These are phyloP conservation scores for Tipula unca DNA, from an alignment of 2,888 invertebrate genomes.

Conservation along the genomic window DNA sequence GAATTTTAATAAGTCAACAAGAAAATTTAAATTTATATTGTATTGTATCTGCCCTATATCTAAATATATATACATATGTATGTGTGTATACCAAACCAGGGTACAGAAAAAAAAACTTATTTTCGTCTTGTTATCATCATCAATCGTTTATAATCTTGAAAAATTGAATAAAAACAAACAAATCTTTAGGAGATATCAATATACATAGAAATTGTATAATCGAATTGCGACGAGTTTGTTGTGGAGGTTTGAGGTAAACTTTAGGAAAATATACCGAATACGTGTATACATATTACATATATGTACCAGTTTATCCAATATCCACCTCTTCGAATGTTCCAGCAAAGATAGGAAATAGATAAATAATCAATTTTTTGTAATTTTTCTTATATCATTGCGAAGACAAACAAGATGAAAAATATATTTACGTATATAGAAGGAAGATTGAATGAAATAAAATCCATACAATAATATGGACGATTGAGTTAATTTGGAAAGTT, in stretches of 20 bases:
- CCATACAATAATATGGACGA: neutral
- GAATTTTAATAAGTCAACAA: neutral
- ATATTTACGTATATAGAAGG: neutral
- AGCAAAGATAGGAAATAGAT: neutral
- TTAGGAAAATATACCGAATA: neutral
- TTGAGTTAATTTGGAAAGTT: neutral
- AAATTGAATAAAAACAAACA: neutral
- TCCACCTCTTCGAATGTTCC: neutral
- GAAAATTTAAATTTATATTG: constrained; percentile 1
- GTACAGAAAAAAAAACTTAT: neutral
- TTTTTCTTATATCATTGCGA: neutral
- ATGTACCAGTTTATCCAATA: too few species aligned
- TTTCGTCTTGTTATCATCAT: neutral
- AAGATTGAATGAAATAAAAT: neutral
- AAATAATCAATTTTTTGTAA: neutral
- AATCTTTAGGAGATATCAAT: neutral
- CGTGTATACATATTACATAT: too few species aligned
- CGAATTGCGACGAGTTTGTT: neutral
- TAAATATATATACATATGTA: too few species aligned
- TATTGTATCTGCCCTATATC: neutral
- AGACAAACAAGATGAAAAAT: constrained; percentile 3
- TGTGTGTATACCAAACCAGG: neutral
- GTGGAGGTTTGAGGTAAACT: neutral
- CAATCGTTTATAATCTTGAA: constrained; percentile 1
- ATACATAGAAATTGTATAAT: too few species aligned